phyloP scores from a whole-genome alignment of 2,113 vertebrate genomes.

The Siniperca chuatsi region DNA sequence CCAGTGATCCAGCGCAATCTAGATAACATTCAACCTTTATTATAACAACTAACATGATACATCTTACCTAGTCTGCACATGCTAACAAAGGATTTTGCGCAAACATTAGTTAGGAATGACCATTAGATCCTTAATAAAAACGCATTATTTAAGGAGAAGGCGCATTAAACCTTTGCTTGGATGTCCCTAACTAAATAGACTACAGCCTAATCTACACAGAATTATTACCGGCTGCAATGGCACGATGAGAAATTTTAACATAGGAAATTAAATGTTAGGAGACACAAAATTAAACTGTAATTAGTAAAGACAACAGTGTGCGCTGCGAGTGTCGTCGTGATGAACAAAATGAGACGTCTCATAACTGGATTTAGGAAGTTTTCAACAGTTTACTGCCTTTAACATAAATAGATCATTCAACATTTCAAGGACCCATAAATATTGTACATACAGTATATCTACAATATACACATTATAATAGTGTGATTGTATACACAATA shows the following conservation, averaged over 20 bases:
- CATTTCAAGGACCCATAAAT: not conserved
- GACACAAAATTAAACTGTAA: not conserved
- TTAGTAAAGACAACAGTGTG: not conserved
- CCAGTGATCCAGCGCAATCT: no score
- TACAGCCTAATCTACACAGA: no score
- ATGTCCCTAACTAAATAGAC: no score
- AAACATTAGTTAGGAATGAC: no score
- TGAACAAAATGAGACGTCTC: not conserved
- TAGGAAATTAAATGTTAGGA: not conserved
- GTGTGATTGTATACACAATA: slow-evolving; percentile 5
- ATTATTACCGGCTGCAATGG: no score
- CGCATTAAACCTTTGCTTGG: no score
- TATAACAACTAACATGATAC: no score
- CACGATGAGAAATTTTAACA: not conserved
- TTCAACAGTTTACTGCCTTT: slow-evolving; percentile 4
- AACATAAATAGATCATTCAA: not conserved
- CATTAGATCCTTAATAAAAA: no score
- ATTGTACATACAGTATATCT: not conserved
- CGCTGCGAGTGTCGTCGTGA: not conserved
- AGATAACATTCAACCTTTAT: no score
- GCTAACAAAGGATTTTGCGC: no score
- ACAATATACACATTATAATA: not conserved
- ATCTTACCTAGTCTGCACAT: no score
- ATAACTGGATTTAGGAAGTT: not conserved
- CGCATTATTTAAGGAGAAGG: no score